These are phyloP conservation scores for Bos indicus DNA, from an alignment of 2,113 vertebrate species.

Conservation along the genomic window DNA sequence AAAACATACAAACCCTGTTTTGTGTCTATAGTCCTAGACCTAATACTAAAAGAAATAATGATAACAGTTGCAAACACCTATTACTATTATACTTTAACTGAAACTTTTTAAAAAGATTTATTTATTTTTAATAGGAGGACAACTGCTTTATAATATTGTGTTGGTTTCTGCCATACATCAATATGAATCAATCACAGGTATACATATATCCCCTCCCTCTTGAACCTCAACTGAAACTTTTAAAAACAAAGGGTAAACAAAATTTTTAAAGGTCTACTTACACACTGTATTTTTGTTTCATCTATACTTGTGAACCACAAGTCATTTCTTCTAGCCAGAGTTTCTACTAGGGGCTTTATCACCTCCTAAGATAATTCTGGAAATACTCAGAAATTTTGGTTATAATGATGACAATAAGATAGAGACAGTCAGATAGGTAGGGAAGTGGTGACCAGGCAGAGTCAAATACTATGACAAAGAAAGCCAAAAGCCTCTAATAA, in stretches of 20 bases:
- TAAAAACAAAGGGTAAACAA: not conserved
- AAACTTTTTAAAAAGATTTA: not conserved
- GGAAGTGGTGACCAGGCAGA: not conserved
- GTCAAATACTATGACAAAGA: not conserved
- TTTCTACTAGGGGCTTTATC: not conserved
- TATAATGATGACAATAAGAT: not conserved
- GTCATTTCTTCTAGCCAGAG: not conserved
- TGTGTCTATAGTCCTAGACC: not conserved
- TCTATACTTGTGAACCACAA: not conserved
- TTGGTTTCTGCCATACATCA: not conserved
- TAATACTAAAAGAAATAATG: not conserved
- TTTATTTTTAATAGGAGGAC: not conserved
- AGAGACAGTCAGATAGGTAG: not conserved
- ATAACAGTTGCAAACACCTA: not conserved
- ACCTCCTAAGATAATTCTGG: not conserved
- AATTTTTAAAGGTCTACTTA: not conserved
- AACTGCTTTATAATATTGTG: not conserved
- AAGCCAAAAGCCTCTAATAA: not conserved
- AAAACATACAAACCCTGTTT: not conserved
- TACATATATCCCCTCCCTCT: not conserved
- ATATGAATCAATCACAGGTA: not conserved
- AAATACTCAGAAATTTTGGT: constrained; percentile 35
- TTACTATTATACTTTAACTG: not conserved
- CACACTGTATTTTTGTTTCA: not conserved
- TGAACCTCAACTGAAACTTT: not conserved